A percentile compares a stretch with the other conserved stretches of the same genome.
These are phyloP conservation scores for Erebia epiphron DNA, from an alignment of 2,888 invertebrate species.

Conservation along the genomic window DNA sequence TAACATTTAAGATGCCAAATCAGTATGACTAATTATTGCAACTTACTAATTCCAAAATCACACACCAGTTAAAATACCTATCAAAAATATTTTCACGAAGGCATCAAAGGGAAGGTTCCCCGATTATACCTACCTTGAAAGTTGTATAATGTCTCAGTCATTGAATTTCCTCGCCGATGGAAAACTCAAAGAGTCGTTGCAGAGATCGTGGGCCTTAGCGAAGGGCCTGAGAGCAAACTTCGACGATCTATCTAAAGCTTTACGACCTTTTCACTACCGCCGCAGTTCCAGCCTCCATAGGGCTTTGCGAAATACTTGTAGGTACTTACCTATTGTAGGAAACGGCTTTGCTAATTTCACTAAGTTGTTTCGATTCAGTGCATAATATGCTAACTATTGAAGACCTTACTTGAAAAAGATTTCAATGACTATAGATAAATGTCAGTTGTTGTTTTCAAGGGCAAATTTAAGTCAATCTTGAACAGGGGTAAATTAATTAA, in stretches of 20 bases:
- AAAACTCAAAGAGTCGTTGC: constrained; percentile 6
- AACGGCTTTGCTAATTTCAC: neutral
- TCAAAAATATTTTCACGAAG: too few relatives aligned
- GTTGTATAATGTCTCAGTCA: neutral
- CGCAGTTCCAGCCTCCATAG: neutral
- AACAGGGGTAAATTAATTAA: too few relatives aligned
- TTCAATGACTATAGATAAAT: too few relatives aligned
- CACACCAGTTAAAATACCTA: too few relatives aligned
- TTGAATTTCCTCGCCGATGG: constrained; percentile 11
- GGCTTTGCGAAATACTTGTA: neutral
- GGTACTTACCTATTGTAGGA: neutral
- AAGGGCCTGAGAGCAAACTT: constrained; percentile 11
- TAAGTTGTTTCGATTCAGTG: neutral
- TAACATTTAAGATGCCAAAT: too few relatives aligned
- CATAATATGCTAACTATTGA: too few relatives aligned
- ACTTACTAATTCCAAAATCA: too few relatives aligned
- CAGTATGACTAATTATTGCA: too few relatives aligned
- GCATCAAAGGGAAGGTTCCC: too few relatives aligned
- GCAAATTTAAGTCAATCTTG: too few relatives aligned
- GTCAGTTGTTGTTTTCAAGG: too few relatives aligned
- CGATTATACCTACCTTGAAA: neutral
- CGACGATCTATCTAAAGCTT: constrained; percentile 9
- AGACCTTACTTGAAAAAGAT: too few relatives aligned
- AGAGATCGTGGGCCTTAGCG: neutral
- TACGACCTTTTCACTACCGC: neutral